A percentile compares a stretch with the other conserved stretches of the same genome.
Evolutionary conservation across 2,797 vertebrate species (phyloP).

Genomic region (Lates japonicus): DNA sequence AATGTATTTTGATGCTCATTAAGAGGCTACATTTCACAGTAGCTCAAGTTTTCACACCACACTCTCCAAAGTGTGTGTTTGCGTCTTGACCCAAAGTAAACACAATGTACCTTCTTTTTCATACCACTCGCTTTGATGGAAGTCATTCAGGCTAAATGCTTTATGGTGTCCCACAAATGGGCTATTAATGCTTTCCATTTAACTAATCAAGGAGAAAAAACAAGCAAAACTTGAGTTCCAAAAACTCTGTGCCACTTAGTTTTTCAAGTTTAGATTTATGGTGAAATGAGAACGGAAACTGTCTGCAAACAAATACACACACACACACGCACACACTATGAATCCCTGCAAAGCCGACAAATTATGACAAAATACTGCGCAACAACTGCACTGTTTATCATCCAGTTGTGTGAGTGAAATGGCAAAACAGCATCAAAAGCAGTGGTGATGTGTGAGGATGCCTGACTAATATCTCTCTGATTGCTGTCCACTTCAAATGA

Average conservation of each 20-base stretch:
- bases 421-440: constrained; percentile 23
- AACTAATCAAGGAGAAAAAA: constrained; percentile 38
- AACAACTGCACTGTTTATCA: constrained; percentile 16
- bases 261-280: constrained; percentile 67
- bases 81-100: neutral
- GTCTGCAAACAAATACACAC: constrained; percentile 5
- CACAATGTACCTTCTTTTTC: neutral
- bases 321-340: neutral
- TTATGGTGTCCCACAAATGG: neutral
- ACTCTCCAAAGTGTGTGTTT: too few relatives aligned
- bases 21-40: neutral
- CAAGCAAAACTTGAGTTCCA: constrained; percentile 12
- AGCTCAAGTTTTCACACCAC: neutral
- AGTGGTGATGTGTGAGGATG: constrained; percentile 4
- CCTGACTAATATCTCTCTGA: constrained; percentile 41
- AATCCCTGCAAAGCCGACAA: constrained; percentile 22
- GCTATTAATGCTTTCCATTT: constrained; percentile 35
- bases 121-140: neutral
- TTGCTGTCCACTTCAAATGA: constrained; percentile 37
- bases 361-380: constrained; percentile 10
- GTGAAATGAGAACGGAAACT: constrained; percentile 30
- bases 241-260: constrained; percentile 31
- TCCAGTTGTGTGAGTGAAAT: constrained; percentile 25
- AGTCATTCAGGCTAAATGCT: constrained; percentile 8
- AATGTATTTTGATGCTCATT: neutral